Base-by-base conservation (phyloP, 1,140 invertebrate species). In the Phenacoccus solenopsis region DNA sequence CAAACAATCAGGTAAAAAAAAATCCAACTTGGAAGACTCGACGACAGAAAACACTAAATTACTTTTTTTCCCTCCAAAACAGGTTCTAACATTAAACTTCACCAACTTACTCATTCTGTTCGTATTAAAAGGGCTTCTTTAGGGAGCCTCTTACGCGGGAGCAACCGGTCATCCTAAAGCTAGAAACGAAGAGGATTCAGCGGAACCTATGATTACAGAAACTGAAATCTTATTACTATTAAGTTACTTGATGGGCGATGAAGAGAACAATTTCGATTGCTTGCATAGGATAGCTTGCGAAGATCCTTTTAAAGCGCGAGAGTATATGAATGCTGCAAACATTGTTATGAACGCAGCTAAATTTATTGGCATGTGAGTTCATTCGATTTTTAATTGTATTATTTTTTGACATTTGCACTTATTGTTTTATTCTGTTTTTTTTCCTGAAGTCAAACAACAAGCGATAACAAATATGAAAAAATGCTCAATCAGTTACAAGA, bases 71-170 rank as follows among this genome's bases (percentile, higher is more conserved):
- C n/a, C n/a, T 49, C 20, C 20, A 49, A 5, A 49, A 4, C 78
- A 90, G 86, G 87, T 93, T 0, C 81, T 93, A 7, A 93, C 90
- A 73, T 77, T 93, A 22, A 93, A 93, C 78, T 77, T 93, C 25
- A 91, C 90, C 0, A 93, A 92, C 77, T 78, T 93, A 70, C 78
- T 93, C 28, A 84, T 93, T 64, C 81, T 93, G 21, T 80, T 93
- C 28, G 82, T 93, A 3, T 81, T 94, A 28, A 93, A 93, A 80
- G 88, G 88, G 0, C 79, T 93, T 0, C 87, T 93, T 28, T 85
- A 91, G 68, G 88, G 89, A 1, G 89, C 89, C 28, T 88, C 89
- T 0, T 86, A 88, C 74, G 81, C 90, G 72, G 88, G 87, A n/a
- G 84, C 85, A 7, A 82, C 28, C 84, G 82, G 81, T 84, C 83